Percentiles rank a stretch among this genome's conserved stretches.
Evolutionary conservation across 2,888 invertebrate species (phyloP).

Genomic region (Drosophila infuscata): DNA sequence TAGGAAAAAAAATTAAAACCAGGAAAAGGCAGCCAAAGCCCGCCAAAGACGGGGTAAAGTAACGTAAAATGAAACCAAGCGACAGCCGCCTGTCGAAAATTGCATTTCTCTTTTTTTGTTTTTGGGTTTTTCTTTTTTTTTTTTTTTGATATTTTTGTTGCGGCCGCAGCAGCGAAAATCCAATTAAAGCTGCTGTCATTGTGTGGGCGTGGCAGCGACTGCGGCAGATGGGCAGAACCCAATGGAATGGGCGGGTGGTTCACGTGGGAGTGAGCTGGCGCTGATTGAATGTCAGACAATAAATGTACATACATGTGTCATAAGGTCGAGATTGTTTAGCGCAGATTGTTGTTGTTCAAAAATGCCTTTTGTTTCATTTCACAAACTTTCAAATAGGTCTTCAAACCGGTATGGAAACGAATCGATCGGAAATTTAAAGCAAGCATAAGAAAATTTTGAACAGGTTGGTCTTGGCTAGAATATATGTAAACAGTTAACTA

Average conservation of each 20-base stretch:
- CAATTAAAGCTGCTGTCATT: conserved; percentile 80
- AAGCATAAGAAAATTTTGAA: not conserved
- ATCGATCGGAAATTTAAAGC: not conserved
- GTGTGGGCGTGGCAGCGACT: conserved; percentile 61
- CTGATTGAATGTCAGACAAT: conserved; percentile 78
- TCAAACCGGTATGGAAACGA: not conserved
- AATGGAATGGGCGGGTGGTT: conserved; percentile 4
- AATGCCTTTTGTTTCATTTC: conserved; percentile 20
- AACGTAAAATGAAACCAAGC: conserved; percentile 65
- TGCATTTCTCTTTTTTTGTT: conserved; percentile 63
- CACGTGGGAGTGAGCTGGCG: conserved; percentile 35
- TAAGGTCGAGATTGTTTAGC: conserved; percentile 77
- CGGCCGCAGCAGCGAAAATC: conserved; percentile 74
- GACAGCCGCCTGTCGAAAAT: conserved; percentile 81
- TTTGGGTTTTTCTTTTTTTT: conserved; percentile 5
- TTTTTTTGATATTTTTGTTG: conserved; percentile 47
- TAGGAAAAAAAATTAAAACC: conserved; percentile 8
- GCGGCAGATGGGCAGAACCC: conserved; percentile 15
- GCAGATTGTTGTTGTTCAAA: conserved; percentile 3
- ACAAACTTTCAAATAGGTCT: not conserved
- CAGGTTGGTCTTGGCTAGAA: not conserved
- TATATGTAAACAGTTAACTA: not conserved
- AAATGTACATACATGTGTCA: conserved; percentile 68
- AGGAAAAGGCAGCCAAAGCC: conserved; percentile 49
- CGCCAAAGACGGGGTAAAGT: conserved; percentile 58